These are phyloP conservation scores for Sebastes steindachneri DNA, from an alignment of 2,797 vertebrate species.

Conservation along the genomic window DNA sequence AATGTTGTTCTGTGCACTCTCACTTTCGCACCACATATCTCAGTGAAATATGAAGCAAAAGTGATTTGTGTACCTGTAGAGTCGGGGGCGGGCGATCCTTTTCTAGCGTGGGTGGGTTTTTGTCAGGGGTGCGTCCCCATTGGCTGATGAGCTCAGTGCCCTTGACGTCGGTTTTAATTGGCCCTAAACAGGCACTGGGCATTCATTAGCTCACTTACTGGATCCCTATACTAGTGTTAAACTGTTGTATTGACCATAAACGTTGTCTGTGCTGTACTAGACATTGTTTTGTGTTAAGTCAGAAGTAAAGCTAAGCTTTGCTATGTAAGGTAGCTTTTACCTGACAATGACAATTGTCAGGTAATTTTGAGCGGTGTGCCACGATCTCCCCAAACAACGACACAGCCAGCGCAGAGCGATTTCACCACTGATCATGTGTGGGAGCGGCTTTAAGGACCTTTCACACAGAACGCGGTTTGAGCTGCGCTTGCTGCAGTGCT, in stretches of 20 bases:
- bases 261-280: background rate
- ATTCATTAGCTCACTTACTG: background rate
- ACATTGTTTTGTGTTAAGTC: background rate
- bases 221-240: background rate
- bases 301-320: background rate
- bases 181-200: background rate
- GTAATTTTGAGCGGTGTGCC: no score
- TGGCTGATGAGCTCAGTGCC: background rate
- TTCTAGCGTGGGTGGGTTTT: background rate
- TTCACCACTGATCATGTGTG: no score
- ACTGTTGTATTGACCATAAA: background rate
- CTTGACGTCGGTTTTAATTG: background rate
- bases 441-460: no score
- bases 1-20: background rate
- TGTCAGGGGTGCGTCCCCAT: no score
- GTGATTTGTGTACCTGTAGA: no score
- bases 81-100: no score
- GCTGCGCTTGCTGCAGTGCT: no score
- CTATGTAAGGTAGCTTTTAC: background rate
- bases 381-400: no score
- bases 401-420: accelerated
- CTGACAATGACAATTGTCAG: no score
- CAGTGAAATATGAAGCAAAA: no score
- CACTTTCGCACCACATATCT: no score
- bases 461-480: no score